Conservation (phyloP, 2,113 vertebrate species). For the Mesocricetus auratus region DNA sequence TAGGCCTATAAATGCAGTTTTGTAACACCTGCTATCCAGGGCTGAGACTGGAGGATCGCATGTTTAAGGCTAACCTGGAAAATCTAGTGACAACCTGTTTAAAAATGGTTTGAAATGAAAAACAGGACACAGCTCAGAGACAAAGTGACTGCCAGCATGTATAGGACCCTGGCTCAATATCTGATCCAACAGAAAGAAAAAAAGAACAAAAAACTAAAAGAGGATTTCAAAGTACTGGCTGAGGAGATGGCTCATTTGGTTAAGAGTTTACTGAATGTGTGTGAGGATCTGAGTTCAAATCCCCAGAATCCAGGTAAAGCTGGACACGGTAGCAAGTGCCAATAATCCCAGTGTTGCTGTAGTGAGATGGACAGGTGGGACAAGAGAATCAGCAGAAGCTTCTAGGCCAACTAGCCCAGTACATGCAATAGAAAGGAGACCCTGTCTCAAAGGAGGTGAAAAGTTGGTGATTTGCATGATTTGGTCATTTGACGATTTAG, state of each 20-base stretch:
- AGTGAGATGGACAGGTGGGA: background rate
- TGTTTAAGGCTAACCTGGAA: background rate
- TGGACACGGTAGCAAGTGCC: too few species aligned
- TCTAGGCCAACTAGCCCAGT: background rate
- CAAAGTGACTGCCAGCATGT: background rate
- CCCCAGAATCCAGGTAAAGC: background rate
- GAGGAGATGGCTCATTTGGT: background rate
- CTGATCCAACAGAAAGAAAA: background rate
- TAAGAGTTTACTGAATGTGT: background rate
- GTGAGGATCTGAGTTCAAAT: background rate
- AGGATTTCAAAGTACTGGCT: background rate
- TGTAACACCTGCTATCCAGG: background rate
- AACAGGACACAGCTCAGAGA: background rate
- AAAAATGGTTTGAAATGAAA: too few species aligned
- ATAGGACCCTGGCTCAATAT: background rate
- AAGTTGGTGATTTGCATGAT: background rate
- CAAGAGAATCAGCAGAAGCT: background rate
- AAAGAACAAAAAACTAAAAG: background rate
- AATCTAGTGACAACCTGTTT: background rate
- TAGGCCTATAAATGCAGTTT: background rate
- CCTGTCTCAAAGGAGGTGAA: background rate
- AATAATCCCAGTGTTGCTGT: background rate
- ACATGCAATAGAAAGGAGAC: too few species aligned
- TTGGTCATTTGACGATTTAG: background rate
- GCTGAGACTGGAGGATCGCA: background rate